Percentiles rank a stretch among this genome's conserved stretches.
These are phyloP conservation scores for Poeciliopsis retropinna DNA, from an alignment of 2,113 vertebrate species.

Conservation along the genomic window DNA sequence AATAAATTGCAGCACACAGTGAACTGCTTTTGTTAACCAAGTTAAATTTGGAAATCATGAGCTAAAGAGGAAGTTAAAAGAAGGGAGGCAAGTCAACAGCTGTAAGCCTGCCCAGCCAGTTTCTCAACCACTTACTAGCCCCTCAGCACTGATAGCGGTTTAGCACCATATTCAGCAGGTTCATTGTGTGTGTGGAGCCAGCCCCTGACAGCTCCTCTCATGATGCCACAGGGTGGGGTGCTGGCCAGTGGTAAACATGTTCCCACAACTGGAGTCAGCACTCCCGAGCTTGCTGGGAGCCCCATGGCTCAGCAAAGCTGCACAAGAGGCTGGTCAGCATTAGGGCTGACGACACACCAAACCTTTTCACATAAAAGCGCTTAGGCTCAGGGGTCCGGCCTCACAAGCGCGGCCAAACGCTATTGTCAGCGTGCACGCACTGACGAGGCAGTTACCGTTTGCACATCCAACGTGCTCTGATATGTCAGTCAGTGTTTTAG, in stretches of 20 bases:
- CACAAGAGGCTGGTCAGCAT: slow-evolving; percentile 78
- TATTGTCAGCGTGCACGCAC: slow-evolving; percentile 64
- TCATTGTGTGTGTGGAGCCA: slow-evolving; percentile 74
- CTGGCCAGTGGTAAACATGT: slow-evolving; percentile 76
- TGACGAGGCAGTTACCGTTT: slow-evolving; percentile 53
- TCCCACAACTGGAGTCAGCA: slow-evolving; percentile 82
- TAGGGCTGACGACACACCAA: slow-evolving; percentile 67
- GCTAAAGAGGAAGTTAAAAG: slow-evolving; percentile 23
- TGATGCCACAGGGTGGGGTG: slow-evolving; percentile 63
- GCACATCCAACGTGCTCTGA: slow-evolving; percentile 27
- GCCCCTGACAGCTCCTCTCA: slow-evolving; percentile 40
- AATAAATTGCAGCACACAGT: slow-evolving; percentile 23
- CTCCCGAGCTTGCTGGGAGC: slow-evolving; percentile 68
- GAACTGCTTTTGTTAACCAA: slow-evolving; percentile 32
- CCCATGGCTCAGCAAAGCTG: slow-evolving; percentile 80
- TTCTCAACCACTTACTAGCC: slow-evolving; percentile 52
- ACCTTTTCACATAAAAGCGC: slow-evolving; percentile 74
- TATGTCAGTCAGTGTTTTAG: slow-evolving; percentile 4
- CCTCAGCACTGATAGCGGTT: slow-evolving; percentile 43
- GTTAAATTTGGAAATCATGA: slow-evolving; percentile 31
- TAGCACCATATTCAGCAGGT: slow-evolving; percentile 80
- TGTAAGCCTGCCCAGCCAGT: slow-evolving; percentile 45
- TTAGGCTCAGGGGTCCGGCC: slow-evolving; percentile 61
- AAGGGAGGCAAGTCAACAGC: slow-evolving; percentile 9
- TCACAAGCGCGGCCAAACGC: slow-evolving; percentile 54